phyloP scores from a whole-genome alignment of 2,797 vertebrate species.

The Bufotes viridis region DNA sequence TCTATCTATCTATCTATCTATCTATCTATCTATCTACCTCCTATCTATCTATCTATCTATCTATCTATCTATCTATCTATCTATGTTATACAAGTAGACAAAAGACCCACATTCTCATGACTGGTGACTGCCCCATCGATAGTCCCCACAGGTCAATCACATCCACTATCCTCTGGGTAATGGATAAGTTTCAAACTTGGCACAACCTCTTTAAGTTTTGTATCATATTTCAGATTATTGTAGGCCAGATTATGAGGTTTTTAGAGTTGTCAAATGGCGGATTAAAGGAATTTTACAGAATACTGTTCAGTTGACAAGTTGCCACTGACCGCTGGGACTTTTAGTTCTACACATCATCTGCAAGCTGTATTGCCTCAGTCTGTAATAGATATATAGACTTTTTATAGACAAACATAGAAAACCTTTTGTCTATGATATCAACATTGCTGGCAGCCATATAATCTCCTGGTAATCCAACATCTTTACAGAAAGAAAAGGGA shows the following conservation, averaged over 20 bases:
- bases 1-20: conserved; percentile 8
- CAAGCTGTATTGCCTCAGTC: neutral
- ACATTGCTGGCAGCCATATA: conserved; percentile 11
- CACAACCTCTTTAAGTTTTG: too few relatives aligned
- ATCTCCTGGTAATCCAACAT: conserved; percentile 40
- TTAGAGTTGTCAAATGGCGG: neutral
- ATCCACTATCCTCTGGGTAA: too few relatives aligned
- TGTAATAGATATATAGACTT: neutral
- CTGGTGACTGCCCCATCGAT: too few relatives aligned
- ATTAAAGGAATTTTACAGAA: neutral
- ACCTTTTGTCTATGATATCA: neutral
- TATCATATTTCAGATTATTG: too few relatives aligned
- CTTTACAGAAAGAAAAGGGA: conserved; percentile 23
- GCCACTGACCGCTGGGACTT: neutral
- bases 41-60: conserved; percentile 8
- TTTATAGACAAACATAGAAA: too few relatives aligned
- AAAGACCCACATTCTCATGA: too few relatives aligned
- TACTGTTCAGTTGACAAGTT: neutral
- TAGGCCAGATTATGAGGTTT: neutral
- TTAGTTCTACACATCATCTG: neutral
- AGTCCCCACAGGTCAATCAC: too few relatives aligned
- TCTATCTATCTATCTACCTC: neutral
- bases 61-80: conserved; percentile 4
- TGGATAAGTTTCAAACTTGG: too few relatives aligned
- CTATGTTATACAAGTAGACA: neutral